A percentile compares a stretch with the other conserved stretches of the same genome.
Evolutionary conservation across 2,888 invertebrate genomes (phyloP).

Genomic region (Tridacna gigas): DNA sequence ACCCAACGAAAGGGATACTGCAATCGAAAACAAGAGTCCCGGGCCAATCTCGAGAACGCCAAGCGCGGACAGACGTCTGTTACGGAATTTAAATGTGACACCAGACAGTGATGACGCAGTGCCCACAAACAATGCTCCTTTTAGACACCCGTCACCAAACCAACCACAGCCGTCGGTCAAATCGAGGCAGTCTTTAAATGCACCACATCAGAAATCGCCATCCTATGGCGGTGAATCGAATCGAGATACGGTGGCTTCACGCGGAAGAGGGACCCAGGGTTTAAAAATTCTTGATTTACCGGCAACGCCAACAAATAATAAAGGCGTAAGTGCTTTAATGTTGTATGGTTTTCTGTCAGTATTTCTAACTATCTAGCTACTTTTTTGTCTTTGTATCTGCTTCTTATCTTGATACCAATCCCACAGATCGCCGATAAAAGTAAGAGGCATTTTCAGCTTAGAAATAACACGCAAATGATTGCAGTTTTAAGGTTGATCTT

Average conservation of each 20-base stretch:
- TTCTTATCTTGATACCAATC: too few relatives aligned
- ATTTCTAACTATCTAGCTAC: neutral
- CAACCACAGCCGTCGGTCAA: neutral
- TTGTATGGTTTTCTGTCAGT: neutral
- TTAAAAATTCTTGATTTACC: constrained; percentile 10
- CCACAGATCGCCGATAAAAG: too few relatives aligned
- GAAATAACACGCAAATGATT: too few relatives aligned
- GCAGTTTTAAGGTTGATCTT: too few relatives aligned
- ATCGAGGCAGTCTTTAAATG: constrained; percentile 1
- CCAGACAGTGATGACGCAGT: constrained; percentile 35
- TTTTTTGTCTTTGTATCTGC: too few relatives aligned
- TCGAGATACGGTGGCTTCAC: neutral
- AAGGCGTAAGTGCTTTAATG: neutral
- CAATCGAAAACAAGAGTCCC: constrained; percentile 38
- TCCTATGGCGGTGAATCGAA: neutral
- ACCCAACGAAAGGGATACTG: neutral
- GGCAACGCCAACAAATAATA: neutral
- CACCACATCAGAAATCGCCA: neutral
- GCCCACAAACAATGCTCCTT: neutral
- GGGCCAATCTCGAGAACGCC: constrained; percentile 57
- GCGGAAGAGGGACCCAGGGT: neutral
- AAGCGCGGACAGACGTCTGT: constrained; percentile 44
- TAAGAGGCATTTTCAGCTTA: too few relatives aligned
- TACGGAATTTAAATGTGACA: constrained; percentile 37
- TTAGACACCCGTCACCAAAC: constrained; percentile 18